Conservation (phyloP, 2,888 invertebrate species). For the Agrochola lychnidis region DNA sequence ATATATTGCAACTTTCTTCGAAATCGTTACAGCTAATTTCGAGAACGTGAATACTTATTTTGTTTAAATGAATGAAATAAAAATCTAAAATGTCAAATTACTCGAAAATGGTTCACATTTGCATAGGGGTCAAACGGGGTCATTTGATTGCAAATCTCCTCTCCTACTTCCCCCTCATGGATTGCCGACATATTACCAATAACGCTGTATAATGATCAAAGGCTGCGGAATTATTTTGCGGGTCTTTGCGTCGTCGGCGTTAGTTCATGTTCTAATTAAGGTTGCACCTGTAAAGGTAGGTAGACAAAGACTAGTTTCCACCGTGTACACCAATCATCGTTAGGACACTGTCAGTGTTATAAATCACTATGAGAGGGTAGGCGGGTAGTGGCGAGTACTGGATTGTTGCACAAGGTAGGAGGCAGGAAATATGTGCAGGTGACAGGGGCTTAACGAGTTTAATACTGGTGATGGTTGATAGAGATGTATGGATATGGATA, state of each 20-base stretch:
- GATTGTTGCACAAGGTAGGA: not conserved
- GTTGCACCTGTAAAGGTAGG: not conserved
- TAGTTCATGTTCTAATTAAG: conserved; percentile 15
- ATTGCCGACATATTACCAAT: no score
- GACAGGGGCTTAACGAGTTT: conserved; percentile 9
- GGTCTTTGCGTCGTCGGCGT: not conserved
- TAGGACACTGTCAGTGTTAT: conserved; percentile 31
- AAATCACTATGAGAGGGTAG: conserved; percentile 41
- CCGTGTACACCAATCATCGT: conserved; percentile 49
- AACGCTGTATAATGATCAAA: not conserved
- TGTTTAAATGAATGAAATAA: no score
- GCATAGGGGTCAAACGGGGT: no score
- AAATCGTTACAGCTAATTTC: no score
- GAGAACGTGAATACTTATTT: no score
- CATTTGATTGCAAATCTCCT: no score
- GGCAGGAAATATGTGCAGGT: conserved; percentile 28
- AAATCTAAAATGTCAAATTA: no score
- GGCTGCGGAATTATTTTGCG: not conserved
- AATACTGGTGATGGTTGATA: not conserved
- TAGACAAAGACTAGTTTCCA: conserved; percentile 10
- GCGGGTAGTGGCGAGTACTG: not conserved
- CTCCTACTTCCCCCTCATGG: no score
- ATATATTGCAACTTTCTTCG: no score
- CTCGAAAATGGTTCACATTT: no score
- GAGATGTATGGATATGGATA: not conserved